Evolutionary conservation across 2,113 vertebrate species (phyloP), one percentile per base, ranked within the genome.

Genomic region (Seriola quinqueradiata): DNA sequence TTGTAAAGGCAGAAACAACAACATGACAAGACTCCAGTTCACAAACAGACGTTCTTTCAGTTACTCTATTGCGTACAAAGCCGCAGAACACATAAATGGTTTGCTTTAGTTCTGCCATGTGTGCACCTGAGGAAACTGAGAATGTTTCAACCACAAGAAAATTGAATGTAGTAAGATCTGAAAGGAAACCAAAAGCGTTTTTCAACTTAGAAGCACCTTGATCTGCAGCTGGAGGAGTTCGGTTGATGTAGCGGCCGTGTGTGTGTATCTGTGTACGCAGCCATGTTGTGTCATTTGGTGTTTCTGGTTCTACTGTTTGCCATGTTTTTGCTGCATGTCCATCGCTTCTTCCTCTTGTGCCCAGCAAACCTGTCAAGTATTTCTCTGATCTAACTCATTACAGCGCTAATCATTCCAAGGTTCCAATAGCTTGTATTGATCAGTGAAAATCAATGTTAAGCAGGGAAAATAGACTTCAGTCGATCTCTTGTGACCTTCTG

Each of bases 351-450:
- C 55, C 12, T 50, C 16, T 12, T 48, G 5, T 16, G 14, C 55
- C 28, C 14, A 54, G 36, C 25, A 70, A 60, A 36, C 8, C 1
- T 65, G 28, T 58, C 17, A 59, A 61, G n/a, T 10, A 17, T 70
- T 52, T 55, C n/a, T 64, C 28, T 28, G 14, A 25, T 72, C 58
- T 13, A 84, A 68, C 71, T 76, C 69, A 72, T 82, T 77, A 74
- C 54, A 82, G 38, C 23, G 38, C 10, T 68, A 63, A 75, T 89
- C 32, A 75, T 84, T 75, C 34, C 6, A 42, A 48, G 25, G 6
- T 54, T 79, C 58, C 63, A 75, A 72, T 82, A 68, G 8, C 57
- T 79, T 19, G 16, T 63, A 88, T 82, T 71, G 88, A 91, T 79
- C 48, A 70, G 42, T 25, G 17, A 72, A 75, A 82, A 83, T 88